phyloP scores from a whole-genome alignment of 2,113 vertebrate species.

The Pelecanus crispus region DNA sequence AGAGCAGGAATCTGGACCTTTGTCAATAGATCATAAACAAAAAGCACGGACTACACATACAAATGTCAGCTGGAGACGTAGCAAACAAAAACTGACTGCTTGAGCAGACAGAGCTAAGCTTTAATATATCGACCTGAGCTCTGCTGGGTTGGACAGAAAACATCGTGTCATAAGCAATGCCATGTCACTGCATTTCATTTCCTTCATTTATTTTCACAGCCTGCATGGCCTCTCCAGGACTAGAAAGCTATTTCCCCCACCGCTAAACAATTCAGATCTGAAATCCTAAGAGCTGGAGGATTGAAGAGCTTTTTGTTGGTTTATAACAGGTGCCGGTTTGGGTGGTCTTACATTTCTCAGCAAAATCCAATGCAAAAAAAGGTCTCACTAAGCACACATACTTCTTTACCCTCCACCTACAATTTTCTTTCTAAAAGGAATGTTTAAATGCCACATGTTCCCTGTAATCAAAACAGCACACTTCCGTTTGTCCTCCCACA shows the following conservation, averaged over 20 bases:
- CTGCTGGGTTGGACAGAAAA: neutral
- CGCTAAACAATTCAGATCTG: neutral
- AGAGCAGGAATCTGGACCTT: neutral
- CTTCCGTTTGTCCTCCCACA: constrained; percentile 26
- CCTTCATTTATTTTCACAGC: neutral
- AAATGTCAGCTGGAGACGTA: neutral
- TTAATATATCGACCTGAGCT: neutral
- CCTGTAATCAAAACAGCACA: neutral
- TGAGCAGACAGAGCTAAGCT: neutral
- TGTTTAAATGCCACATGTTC: neutral
- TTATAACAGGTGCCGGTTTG: neutral
- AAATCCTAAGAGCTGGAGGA: neutral
- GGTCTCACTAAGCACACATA: neutral
- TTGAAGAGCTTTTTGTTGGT: neutral
- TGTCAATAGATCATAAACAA: neutral
- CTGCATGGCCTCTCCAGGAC: neutral
- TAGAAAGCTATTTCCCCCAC: neutral
- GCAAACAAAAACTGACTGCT: neutral
- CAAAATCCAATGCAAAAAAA: neutral
- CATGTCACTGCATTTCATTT: neutral
- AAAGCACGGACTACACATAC: neutral
- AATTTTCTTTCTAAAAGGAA: neutral
- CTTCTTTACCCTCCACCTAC: neutral
- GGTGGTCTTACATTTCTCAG: neutral
- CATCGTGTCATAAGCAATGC: neutral